Evolutionary conservation across 2,888 invertebrate species (phyloP).

Genomic region (Leptinotarsa rubiginosa): DNA sequence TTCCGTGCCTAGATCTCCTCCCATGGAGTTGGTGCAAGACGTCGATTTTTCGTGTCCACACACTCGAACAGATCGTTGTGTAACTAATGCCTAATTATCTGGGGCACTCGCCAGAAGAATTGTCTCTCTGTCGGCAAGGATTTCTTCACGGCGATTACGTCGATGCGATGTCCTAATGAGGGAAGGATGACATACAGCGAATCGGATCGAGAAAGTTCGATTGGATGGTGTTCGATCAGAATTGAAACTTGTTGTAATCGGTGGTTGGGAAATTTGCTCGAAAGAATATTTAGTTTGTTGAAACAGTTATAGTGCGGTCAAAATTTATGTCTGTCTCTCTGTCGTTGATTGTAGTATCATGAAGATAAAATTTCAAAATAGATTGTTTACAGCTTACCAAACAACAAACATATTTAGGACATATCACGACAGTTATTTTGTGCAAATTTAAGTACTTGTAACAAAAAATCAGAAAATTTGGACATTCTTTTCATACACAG

Average conservation of each 20-base stretch:
- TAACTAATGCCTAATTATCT: slow-evolving; percentile 37
- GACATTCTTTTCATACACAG: no score
- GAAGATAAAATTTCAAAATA: no score
- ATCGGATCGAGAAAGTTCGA: slow-evolving; percentile 1
- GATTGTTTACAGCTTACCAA: no score
- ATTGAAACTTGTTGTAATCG: background rate
- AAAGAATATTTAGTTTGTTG: no score
- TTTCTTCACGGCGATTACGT: slow-evolving; percentile 13
- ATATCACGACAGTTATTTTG: no score
- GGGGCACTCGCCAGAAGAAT: slow-evolving; percentile 42
- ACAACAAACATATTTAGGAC: no score
- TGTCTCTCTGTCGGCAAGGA: slow-evolving; percentile 12
- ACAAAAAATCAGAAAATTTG: no score
- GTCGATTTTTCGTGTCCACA: slow-evolving; percentile 28
- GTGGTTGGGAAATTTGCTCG: background rate
- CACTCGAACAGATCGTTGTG: slow-evolving; percentile 35
- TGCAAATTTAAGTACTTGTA: no score
- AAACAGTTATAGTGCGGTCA: no score
- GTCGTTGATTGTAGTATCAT: no score
- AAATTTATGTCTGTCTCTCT: no score
- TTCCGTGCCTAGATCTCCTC: slow-evolving; percentile 39
- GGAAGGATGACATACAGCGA: background rate
- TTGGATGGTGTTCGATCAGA: background rate
- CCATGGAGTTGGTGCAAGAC: slow-evolving; percentile 20
- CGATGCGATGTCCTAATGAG: slow-evolving; percentile 6